phyloP scores from a whole-genome alignment of 2,888 invertebrate species.

The Aphodius sticticus region DNA sequence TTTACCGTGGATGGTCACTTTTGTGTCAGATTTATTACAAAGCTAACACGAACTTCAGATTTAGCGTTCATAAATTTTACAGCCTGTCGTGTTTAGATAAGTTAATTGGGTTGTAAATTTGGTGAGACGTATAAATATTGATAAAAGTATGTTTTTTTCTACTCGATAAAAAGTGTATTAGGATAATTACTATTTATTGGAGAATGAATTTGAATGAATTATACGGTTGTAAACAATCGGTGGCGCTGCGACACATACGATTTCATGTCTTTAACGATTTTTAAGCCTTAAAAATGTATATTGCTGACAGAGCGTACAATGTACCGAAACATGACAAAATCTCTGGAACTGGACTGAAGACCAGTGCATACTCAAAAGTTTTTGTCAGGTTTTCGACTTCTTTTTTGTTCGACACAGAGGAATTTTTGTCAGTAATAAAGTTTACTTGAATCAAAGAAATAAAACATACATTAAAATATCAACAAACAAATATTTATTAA shows the following conservation, averaged over 20 bases:
- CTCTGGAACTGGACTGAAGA: too few relatives aligned
- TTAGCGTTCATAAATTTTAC: not conserved
- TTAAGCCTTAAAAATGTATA: too few relatives aligned
- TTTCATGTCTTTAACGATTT: too few relatives aligned
- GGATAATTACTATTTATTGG: not conserved
- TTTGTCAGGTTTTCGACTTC: too few relatives aligned
- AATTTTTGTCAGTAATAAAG: too few relatives aligned
- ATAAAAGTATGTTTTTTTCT: not conserved
- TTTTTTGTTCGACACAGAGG: too few relatives aligned
- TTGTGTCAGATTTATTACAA: not conserved
- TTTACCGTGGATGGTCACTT: not conserved
- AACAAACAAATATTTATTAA: too few relatives aligned
- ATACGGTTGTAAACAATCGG: not conserved
- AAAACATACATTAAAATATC: too few relatives aligned
- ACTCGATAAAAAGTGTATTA: not conserved
- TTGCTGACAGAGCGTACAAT: too few relatives aligned
- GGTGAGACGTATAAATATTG: not conserved
- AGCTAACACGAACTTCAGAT: not conserved
- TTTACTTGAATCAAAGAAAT: too few relatives aligned
- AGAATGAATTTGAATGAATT: not conserved
- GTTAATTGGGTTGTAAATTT: not conserved
- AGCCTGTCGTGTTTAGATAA: not conserved
- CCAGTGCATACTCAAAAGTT: too few relatives aligned
- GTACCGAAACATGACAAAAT: too few relatives aligned
- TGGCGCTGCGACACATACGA: not conserved